Evolutionary conservation across 2,113 vertebrate genomes (phyloP).

Genomic region (Lanius ludovicianus): DNA sequence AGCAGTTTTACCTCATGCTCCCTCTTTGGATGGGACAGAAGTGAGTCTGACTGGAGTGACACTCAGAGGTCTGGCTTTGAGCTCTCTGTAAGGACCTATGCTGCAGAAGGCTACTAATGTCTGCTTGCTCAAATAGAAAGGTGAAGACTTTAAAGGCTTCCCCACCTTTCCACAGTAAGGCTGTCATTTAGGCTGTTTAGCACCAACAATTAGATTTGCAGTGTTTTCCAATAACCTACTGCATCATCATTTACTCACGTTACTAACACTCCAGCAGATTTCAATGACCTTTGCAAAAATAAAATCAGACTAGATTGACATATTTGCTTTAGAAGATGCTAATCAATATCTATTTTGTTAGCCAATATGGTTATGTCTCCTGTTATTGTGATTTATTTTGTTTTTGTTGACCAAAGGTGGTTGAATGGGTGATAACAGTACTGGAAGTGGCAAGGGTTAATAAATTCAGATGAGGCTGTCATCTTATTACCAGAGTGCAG

Average conservation of each 20-base stretch:
- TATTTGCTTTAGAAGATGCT: conserved; percentile 52
- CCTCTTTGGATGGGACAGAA: background rate
- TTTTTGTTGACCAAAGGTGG: conserved; percentile 50
- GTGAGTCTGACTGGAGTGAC: background rate
- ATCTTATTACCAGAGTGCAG: conserved; percentile 65
- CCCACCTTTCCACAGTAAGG: background rate
- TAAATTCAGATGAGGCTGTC: conserved; percentile 72
- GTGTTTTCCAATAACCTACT: background rate
- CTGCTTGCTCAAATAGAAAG: background rate
- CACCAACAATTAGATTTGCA: background rate
- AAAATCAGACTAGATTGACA: conserved; percentile 21
- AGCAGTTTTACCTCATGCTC: background rate
- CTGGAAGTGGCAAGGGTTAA: conserved; percentile 67
- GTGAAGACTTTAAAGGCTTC: background rate
- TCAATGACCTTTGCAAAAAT: conserved; percentile 22
- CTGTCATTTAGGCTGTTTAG: background rate
- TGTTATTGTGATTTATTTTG: conserved; percentile 64
- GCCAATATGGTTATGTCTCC: conserved; percentile 46
- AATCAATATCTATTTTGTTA: conserved; percentile 67
- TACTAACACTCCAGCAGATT: background rate
- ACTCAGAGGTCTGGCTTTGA: background rate
- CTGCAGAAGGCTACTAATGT: background rate
- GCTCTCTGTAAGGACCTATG: background rate
- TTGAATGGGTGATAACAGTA: conserved; percentile 42
- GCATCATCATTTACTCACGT: conserved; percentile 28